phyloP scores from a whole-genome alignment of 2,888 invertebrate genomes.

The Ommatoiulus sabulosus region DNA sequence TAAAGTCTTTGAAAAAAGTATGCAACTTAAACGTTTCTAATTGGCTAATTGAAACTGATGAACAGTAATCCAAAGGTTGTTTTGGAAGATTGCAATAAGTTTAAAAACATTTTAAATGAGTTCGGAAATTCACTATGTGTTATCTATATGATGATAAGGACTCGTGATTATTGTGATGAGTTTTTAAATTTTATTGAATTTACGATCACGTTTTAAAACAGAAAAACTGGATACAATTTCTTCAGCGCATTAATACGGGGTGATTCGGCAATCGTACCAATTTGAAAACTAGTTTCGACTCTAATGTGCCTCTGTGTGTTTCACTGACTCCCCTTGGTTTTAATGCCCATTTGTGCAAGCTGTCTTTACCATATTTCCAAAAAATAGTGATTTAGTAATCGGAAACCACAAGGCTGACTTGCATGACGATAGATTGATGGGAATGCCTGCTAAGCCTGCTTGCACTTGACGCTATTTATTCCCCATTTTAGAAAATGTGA shows the following conservation, averaged over 20 bases:
- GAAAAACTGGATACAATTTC: neutral
- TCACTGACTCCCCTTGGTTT: constrained; percentile 15
- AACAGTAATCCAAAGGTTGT: no score
- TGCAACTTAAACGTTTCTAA: no score
- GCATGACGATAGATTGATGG: constrained; percentile 36
- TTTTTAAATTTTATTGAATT: neutral
- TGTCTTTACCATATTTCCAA: constrained; percentile 1
- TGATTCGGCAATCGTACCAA: neutral
- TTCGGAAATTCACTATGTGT: no score
- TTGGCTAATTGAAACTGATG: no score
- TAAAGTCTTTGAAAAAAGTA: no score
- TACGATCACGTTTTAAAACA: neutral
- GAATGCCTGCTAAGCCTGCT: constrained; percentile 2
- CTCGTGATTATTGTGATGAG: neutral
- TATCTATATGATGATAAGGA: no score
- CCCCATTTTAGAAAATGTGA: neutral
- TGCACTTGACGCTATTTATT: neutral
- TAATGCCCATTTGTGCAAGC: constrained; percentile 22
- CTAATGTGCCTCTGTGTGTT: neutral
- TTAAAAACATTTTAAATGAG: neutral
- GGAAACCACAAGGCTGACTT: neutral
- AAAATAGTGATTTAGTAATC: constrained; percentile 14
- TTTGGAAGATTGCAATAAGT: neutral
- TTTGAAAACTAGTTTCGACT: neutral
- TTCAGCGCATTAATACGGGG: neutral